A percentile compares a stretch with the other conserved stretches of the same genome.
These are phyloP conservation scores for Loriculus beryllinus DNA, from an alignment of 2,797 vertebrate species.

Conservation along the genomic window DNA sequence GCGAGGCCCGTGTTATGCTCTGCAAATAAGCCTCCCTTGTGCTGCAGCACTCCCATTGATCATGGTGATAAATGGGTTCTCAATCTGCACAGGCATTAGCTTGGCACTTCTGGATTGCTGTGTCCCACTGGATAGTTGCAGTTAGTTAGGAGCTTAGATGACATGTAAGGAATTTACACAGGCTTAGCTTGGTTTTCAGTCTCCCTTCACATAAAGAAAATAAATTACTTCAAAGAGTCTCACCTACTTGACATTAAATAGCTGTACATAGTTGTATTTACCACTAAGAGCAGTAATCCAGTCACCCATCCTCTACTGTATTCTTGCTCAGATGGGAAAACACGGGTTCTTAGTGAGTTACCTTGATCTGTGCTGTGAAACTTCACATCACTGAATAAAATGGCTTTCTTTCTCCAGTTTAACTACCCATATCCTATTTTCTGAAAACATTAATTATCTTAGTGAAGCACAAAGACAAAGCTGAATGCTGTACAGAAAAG, in stretches of 20 bases:
- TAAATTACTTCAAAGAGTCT: slow-evolving; percentile 34
- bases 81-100: slow-evolving; percentile 44
- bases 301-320: neutral
- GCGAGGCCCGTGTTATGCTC: neutral
- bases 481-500: neutral
- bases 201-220: slow-evolving; percentile 42
- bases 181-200: slow-evolving; percentile 35
- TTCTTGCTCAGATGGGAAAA: neutral
- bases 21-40: slow-evolving; percentile 6
- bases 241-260: slow-evolving; percentile 14
- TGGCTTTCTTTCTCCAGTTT: slow-evolving; percentile 9
- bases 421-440: slow-evolving; percentile 25
- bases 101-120: slow-evolving; percentile 35
- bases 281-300: neutral
- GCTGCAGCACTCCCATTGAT: slow-evolving; percentile 35
- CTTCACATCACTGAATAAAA: neutral
- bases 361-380: neutral
- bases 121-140: neutral
- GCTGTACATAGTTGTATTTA: neutral
- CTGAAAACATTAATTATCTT: slow-evolving; percentile 18
- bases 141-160: slow-evolving; percentile 31
- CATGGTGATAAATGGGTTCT: slow-evolving; percentile 39
- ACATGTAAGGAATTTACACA: slow-evolving; percentile 29
- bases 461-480: neutral
- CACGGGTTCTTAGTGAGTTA: neutral